Percentiles rank a stretch among this genome's conserved stretches.
Evolutionary conservation across 1,140 invertebrate species (phyloP).

Genomic region (Tachypleus tridentatus): DNA sequence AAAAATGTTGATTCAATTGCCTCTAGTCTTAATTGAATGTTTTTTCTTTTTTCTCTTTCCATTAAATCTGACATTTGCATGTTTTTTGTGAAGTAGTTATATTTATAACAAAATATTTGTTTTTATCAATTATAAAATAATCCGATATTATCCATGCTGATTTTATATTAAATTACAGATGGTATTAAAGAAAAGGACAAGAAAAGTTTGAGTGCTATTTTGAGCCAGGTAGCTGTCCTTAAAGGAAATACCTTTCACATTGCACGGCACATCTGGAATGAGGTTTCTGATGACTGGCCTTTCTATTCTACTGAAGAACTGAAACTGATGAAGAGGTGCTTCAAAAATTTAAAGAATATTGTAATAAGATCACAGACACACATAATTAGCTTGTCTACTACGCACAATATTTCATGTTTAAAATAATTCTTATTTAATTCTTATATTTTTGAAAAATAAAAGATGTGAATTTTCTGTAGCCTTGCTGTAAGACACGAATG

Average conservation of each 20-base stretch:
- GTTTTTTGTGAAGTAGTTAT: no score
- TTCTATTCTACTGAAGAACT: conserved; percentile 80
- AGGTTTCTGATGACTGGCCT: conserved; percentile 79
- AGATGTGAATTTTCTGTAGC: background rate
- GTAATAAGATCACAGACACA: background rate
- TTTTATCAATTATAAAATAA: no score
- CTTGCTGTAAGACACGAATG: no score
- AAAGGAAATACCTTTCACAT: conserved; percentile 81
- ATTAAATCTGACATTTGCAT: no score
- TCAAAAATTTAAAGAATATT: background rate
- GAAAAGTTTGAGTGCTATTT: conserved; percentile 52
- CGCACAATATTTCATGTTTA: conserved; percentile 8
- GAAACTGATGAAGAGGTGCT: conserved; percentile 60
- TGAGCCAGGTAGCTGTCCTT: conserved; percentile 62
- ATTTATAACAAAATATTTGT: no score
- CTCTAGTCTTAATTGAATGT: no score
- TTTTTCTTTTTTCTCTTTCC: no score
- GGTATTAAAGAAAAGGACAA: conserved; percentile 73
- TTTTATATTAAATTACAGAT: conserved; percentile 44
- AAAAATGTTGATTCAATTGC: no score
- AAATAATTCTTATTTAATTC: conserved; percentile 13
- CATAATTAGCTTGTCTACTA: background rate
- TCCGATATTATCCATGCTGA: no score
- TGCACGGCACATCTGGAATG: conserved; percentile 72
- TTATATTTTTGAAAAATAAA: background rate